Evolutionary conservation across 1,140 invertebrate genomes (phyloP), one percentile per base, ranked within the genome.

Genomic region (Eueides isabella): DNA sequence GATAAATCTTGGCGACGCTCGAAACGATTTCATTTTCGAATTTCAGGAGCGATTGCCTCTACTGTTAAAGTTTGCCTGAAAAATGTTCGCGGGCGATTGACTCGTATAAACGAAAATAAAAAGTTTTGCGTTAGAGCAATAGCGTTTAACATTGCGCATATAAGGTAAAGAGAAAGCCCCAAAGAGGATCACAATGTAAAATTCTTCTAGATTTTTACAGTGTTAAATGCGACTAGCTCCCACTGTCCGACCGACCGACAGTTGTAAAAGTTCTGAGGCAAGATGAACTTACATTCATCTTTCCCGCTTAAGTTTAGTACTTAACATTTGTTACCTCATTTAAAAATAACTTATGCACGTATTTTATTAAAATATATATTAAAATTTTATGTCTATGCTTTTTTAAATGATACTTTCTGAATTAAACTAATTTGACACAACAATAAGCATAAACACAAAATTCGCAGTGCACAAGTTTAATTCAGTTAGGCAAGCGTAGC

Each of bases 51-150:
- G 91, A 93, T 93, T 93, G 90, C 89, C 88, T 90, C 90, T 86
- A 92, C 88, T 92, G 91, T 93, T 92, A 91, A 93, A 93, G 87
- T 93, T 93, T 93, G 88, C 88, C 88, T 93, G 91, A 93, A 93
- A 93, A 93, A 92, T 93, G 86, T 92, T 91, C 88, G 85, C 89
- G 87, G 89, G 87, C 91, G 88, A 93, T 93, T 93, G 91, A 91
- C 89, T 92, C 86, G 84, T 89, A 92, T 93, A 91, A 92, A 88
- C 89, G 91, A 89, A 93, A 92, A 93, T 93, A 93, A 93, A 92
- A 93, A 93, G 90, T 93, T 92, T 89, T 87, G 83, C 87, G 89
- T 90, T 87, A 93, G 89, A 92, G 86, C 89, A 90, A 90, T 91
- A 85, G 82, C 85, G 83, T 85, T 89, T 83, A 90, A 91, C 87